Evolutionary conservation across 1,140 invertebrate genomes (phyloP).

Genomic region (Cotesia typhae): DNA sequence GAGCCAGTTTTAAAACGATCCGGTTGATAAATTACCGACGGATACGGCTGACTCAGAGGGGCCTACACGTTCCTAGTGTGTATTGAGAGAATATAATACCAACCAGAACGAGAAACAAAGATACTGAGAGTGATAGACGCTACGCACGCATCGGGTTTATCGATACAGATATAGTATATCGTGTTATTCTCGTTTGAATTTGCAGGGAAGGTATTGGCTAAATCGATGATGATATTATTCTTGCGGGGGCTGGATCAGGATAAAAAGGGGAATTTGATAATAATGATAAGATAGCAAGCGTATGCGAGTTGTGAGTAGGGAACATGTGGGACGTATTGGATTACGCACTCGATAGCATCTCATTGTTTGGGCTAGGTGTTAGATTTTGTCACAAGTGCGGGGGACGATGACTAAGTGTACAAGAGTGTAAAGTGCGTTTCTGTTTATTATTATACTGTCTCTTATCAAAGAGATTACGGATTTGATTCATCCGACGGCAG

Average conservation of each 20-base stretch:
- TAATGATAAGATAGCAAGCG: conserved; percentile 14
- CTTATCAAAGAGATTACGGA: too few relatives aligned
- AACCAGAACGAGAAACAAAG: not conserved
- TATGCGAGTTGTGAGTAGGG: not conserved
- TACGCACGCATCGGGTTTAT: not conserved
- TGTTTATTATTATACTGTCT: too few relatives aligned
- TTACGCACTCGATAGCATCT: conserved; percentile 11
- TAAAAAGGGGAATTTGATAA: not conserved
- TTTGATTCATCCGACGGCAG: too few relatives aligned
- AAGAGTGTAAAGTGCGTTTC: too few relatives aligned
- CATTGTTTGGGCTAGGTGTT: conserved; percentile 4
- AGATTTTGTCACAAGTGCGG: too few relatives aligned
- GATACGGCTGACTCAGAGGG: conserved; percentile 9
- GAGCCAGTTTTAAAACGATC: conserved; percentile 24
- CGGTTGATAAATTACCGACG: conserved; percentile 15
- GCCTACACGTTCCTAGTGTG: not conserved
- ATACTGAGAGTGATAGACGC: too few relatives aligned
- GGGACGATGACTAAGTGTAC: too few relatives aligned
- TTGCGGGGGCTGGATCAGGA: not conserved
- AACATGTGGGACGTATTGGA: conserved; percentile 19
- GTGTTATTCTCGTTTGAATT: not conserved
- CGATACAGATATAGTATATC: not conserved
- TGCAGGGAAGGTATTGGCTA: too few relatives aligned
- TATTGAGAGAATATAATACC: too few relatives aligned
- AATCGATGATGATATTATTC: conserved; percentile 14